These are phyloP conservation scores for Regulus satrapa DNA, from an alignment of 2,113 vertebrate species.

Conservation along the genomic window DNA sequence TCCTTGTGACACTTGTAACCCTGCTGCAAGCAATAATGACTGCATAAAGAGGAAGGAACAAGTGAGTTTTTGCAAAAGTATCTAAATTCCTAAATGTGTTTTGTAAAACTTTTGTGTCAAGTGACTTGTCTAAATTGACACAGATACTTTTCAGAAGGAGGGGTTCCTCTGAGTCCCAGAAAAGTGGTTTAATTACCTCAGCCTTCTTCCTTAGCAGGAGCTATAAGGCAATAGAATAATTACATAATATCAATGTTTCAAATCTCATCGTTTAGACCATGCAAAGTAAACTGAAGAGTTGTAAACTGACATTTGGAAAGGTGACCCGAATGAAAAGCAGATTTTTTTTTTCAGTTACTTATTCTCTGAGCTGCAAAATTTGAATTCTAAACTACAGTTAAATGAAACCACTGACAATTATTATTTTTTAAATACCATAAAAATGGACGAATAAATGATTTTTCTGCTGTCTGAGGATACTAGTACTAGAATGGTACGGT, in stretches of 20 bases:
- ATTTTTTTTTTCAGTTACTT: neutral
- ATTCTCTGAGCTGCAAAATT: neutral
- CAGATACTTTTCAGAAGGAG: neutral
- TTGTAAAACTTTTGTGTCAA: neutral
- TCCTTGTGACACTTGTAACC: neutral
- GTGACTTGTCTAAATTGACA: neutral
- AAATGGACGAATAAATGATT: neutral
- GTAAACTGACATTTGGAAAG: constrained; percentile 8
- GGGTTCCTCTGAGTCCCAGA: neutral
- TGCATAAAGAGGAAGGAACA: neutral
- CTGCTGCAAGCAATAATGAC: neutral
- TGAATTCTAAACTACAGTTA: neutral
- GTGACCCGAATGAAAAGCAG: constrained; percentile 8
- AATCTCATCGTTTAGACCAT: neutral
- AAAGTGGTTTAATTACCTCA: neutral
- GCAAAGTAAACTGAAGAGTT: neutral
- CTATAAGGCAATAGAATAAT: neutral
- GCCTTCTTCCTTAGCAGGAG: neutral
- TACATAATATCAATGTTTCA: neutral
- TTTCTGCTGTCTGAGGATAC: neutral
- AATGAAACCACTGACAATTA: constrained; percentile 13
- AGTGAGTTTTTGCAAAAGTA: neutral
- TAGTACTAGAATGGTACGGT: neutral
- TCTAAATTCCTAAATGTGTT: neutral
- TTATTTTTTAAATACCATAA: neutral